Conservation (phyloP, 1,140 invertebrate genomes). For the Zaprionus taronus region DNA sequence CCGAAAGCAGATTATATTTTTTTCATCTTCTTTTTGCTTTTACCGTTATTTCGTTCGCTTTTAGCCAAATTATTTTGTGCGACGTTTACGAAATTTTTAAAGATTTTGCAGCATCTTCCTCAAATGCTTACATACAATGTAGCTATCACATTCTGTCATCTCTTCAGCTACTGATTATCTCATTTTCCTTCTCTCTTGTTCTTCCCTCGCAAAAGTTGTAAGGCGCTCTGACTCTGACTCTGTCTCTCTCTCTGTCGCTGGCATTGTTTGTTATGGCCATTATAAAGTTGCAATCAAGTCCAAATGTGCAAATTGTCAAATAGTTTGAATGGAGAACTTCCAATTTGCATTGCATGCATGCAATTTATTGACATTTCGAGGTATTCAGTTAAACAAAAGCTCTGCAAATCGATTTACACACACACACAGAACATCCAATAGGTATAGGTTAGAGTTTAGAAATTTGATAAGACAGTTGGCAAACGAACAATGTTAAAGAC, state of each 20-base stretch:
- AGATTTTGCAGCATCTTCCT: background rate
- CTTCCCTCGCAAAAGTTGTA: background rate
- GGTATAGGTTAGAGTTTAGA: background rate
- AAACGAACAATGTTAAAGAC: background rate
- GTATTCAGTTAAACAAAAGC: constrained; percentile 56
- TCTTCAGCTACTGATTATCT: background rate
- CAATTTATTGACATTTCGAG: constrained; percentile 38
- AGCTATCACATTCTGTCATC: constrained; percentile 1
- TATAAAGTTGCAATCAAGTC: constrained; percentile 3
- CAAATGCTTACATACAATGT: background rate
- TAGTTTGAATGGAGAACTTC: constrained; percentile 22
- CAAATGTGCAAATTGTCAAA: constrained; percentile 38
- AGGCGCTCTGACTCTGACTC: background rate
- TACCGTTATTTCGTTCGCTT: constrained; percentile 7
- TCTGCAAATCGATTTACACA: constrained; percentile 51
- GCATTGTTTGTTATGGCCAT: constrained; percentile 8
- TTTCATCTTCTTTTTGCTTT: background rate
- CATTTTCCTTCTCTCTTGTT: background rate
- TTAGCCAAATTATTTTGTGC: constrained; percentile 35
- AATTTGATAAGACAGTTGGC: background rate
- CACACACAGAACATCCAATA: constrained; percentile 11
- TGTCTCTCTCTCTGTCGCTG: background rate
- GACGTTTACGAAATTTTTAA: constrained; percentile 9
- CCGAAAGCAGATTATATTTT: constrained; percentile 12
- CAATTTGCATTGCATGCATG: constrained; percentile 24